A percentile compares a stretch with the other conserved stretches of the same genome.
Conservation (phyloP, 2,888 invertebrate genomes). For the Noctua janthe region DNA sequence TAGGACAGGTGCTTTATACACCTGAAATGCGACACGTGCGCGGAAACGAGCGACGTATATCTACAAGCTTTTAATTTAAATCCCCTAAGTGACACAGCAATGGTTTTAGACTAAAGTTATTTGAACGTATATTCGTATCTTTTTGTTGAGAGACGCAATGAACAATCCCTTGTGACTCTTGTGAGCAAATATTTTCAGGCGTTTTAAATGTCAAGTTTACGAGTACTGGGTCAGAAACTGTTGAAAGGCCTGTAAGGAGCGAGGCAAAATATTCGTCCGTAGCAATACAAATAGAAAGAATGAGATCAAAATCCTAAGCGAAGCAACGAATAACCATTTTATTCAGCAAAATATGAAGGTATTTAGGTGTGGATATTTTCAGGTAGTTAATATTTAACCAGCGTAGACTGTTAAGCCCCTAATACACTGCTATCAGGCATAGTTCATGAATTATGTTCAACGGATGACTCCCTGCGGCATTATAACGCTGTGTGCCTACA, state of each 20-base stretch:
- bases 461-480: slow-evolving; percentile 29
- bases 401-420: slow-evolving; percentile 20
- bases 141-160: background rate
- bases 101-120: slow-evolving; percentile 54
- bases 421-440: slow-evolving; percentile 28
- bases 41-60: slow-evolving; percentile 82
- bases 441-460: slow-evolving; percentile 49
- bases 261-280: background rate
- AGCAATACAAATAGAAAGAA: background rate
- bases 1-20: slow-evolving; percentile 56
- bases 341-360: background rate
- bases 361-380: slow-evolving; percentile 3
- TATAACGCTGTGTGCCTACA: slow-evolving; percentile 38
- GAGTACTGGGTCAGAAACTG: background rate
- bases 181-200: background rate
- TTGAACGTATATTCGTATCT: slow-evolving; percentile 13
- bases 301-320: background rate
- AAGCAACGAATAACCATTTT: background rate
- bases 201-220: slow-evolving; percentile 17
- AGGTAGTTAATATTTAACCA: slow-evolving; percentile 26
- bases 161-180: background rate
- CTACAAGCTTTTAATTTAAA: slow-evolving; percentile 81
- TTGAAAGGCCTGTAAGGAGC: background rate
- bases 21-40: slow-evolving; percentile 80
- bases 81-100: slow-evolving; percentile 57